A percentile compares a stretch with the other conserved stretches of the same genome.
Evolutionary conservation across 2,888 invertebrate species (phyloP).

Genomic region (Rotaria socialis): DNA sequence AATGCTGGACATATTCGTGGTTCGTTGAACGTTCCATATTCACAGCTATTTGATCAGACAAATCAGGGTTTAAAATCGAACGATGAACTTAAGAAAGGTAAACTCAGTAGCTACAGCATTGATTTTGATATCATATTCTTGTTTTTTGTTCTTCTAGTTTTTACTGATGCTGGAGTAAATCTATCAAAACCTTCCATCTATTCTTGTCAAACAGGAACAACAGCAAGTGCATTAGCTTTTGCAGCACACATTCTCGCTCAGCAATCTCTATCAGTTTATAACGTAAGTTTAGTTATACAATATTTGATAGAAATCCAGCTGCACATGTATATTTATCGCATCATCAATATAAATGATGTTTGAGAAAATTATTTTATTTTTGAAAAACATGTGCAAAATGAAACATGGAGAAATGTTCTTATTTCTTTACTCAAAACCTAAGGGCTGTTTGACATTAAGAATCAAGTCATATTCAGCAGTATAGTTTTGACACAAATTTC

Average conservation of each 20-base stretch:
- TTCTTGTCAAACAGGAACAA: constrained; percentile 51
- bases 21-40: constrained; percentile 43
- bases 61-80: constrained; percentile 38
- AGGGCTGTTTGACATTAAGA: constrained; percentile 16
- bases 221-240: constrained; percentile 51
- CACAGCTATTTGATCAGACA: constrained; percentile 39
- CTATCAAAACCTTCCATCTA: constrained; percentile 50
- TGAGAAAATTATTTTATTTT: not conserved
- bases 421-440: not conserved
- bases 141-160: constrained; percentile 49
- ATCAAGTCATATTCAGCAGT: not conserved
- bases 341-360: not conserved
- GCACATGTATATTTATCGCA: not conserved
- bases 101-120: no score
- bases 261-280: constrained; percentile 51
- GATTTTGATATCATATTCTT: no score
- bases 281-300: constrained; percentile 48
- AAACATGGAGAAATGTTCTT: not conserved
- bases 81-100: constrained; percentile 38
- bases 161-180: constrained; percentile 51
- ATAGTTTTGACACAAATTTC: constrained; percentile 20
- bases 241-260: constrained; percentile 52
- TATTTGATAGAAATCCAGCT: not conserved
- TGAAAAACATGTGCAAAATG: not conserved
- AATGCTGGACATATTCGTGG: constrained; percentile 35